These are phyloP conservation scores for Myrmophylax atrothorax DNA, from an alignment of 2,113 vertebrate species.

Conservation along the genomic window DNA sequence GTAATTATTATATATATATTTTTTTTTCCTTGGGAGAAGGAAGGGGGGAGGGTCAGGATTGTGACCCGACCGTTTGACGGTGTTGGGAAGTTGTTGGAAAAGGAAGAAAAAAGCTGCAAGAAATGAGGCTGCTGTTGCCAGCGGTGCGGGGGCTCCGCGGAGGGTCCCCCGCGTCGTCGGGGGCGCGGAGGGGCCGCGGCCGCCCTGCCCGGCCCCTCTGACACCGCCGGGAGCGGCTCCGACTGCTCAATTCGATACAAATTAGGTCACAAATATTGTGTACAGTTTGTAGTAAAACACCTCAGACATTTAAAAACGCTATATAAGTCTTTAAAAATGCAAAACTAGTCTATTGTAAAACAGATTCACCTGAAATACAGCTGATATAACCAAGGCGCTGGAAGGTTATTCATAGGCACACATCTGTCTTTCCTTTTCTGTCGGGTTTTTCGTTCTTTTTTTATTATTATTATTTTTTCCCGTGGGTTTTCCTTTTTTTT, in stretches of 20 bases:
- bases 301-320: slow-evolving; percentile 77
- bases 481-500: not conserved
- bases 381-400: slow-evolving; percentile 93
- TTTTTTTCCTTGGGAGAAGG: not conserved
- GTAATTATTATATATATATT: not conserved
- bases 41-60: not conserved
- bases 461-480: not conserved
- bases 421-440: slow-evolving; percentile 81
- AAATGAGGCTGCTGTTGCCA: not conserved
- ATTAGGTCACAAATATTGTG: slow-evolving; percentile 81
- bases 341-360: slow-evolving; percentile 83
- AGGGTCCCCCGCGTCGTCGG: not conserved
- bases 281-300: slow-evolving; percentile 81
- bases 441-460: not conserved
- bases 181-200: not conserved
- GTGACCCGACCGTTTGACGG: not conserved
- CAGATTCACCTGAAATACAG: slow-evolving; percentile 86
- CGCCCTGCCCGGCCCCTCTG: not conserved
- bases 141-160: not conserved
- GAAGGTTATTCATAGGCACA: slow-evolving; percentile 95
- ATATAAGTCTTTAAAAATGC: slow-evolving; percentile 76
- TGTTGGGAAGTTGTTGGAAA: not conserved
- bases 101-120: not conserved
- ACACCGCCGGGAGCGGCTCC: not conserved
- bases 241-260: slow-evolving; percentile 68